Percentiles rank a stretch among this genome's conserved stretches.
phyloP scores from a whole-genome alignment of 2,888 invertebrate genomes.

The Orchestes rusci region DNA sequence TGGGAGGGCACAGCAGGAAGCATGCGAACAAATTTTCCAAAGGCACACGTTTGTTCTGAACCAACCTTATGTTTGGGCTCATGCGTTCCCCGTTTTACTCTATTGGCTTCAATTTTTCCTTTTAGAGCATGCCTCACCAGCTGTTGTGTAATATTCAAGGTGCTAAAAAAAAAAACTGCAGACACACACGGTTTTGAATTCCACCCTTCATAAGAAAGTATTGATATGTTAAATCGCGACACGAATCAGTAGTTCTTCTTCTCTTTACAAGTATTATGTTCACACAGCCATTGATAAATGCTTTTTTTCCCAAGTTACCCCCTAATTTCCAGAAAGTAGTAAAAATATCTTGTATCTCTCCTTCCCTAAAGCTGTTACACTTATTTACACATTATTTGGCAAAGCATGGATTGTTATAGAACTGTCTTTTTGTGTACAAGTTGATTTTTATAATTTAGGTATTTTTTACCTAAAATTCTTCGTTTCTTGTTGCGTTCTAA shows the following conservation, averaged over 20 bases:
- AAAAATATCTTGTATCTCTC: conserved; percentile 8
- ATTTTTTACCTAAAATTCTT: background rate
- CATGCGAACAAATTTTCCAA: conserved; percentile 7
- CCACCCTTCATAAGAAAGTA: conserved; percentile 3
- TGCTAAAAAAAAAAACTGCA: conserved; percentile 4
- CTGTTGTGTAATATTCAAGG: conserved; percentile 4
- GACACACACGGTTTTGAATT: conserved; percentile 4
- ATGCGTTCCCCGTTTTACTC: conserved; percentile 4
- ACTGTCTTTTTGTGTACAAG: conserved; percentile 1
- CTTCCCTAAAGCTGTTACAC: conserved; percentile 7
- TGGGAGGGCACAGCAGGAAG: conserved; percentile 11
- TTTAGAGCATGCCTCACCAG: background rate
- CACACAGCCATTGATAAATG: conserved; percentile 1
- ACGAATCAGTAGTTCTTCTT: background rate
- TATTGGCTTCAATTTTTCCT: conserved; percentile 4
- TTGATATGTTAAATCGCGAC: background rate
- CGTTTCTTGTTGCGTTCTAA: background rate
- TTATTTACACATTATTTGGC: conserved; percentile 1
- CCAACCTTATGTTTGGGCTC: conserved; percentile 2
- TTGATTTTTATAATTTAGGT: background rate
- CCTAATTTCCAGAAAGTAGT: background rate
- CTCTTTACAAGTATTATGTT: background rate
- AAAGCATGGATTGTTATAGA: conserved; percentile 5
- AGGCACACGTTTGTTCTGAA: conserved; percentile 1
- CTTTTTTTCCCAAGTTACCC: background rate